Conservation (phyloP, 2,888 invertebrate species). For the Operophtera brumata region DNA sequence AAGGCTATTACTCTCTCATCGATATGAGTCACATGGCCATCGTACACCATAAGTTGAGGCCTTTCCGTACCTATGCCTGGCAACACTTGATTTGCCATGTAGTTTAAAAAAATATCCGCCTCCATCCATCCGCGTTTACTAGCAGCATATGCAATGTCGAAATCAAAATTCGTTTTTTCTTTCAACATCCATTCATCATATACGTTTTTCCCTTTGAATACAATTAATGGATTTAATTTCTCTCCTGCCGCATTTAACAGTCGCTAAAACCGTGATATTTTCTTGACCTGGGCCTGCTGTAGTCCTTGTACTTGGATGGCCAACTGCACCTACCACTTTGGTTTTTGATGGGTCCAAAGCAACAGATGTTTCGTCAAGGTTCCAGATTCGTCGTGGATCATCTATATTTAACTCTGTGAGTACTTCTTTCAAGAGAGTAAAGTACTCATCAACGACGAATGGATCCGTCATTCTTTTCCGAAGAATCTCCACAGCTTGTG, state of each 20-base stretch:
- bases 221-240: slow-evolving; percentile 30
- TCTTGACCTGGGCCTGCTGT: slow-evolving; percentile 29
- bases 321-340: slow-evolving; percentile 34
- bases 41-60: slow-evolving; percentile 45
- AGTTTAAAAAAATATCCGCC: slow-evolving; percentile 42
- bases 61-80: slow-evolving; percentile 37
- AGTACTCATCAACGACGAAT: slow-evolving; percentile 17
- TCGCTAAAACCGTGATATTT: slow-evolving; percentile 34
- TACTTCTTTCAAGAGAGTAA: neutral
- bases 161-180: slow-evolving; percentile 24
- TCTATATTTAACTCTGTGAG: slow-evolving; percentile 5
- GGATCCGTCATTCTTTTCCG: slow-evolving; percentile 19
- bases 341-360: slow-evolving; percentile 33
- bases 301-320: slow-evolving; percentile 23
- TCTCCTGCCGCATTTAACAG: slow-evolving; percentile 29
- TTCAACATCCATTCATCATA: slow-evolving; percentile 36
- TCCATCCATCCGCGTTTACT: slow-evolving; percentile 49
- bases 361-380: slow-evolving; percentile 33
- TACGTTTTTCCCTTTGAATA: slow-evolving; percentile 31
- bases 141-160: slow-evolving; percentile 43
- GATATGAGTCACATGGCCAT: slow-evolving; percentile 41
- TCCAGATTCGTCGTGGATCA: slow-evolving; percentile 25
- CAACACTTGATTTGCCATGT: slow-evolving; percentile 40
- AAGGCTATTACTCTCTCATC: slow-evolving; percentile 16
- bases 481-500: slow-evolving; percentile 1